These are phyloP conservation scores for Rhaphigaster nebulosa DNA, from an alignment of 2,888 invertebrate species.

Conservation along the genomic window DNA sequence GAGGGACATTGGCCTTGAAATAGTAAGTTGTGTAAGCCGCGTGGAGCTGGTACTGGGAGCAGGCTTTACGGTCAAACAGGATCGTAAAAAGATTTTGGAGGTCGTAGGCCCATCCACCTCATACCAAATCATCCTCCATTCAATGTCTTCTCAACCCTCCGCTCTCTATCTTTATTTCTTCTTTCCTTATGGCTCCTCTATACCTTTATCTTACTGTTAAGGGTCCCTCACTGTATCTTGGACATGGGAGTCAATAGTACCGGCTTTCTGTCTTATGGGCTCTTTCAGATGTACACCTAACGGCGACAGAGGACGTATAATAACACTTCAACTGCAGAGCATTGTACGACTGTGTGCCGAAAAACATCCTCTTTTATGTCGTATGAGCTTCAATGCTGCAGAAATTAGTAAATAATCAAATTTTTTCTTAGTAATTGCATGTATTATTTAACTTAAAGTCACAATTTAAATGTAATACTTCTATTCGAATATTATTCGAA, in stretches of 20 bases:
- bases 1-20: constrained; percentile 51
- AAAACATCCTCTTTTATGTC: too few species aligned
- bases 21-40: constrained; percentile 53
- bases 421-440: too few species aligned
- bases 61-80: constrained; percentile 56
- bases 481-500: too few species aligned
- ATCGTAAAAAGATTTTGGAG: constrained; percentile 56
- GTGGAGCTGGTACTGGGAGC: background rate
- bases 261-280: background rate
- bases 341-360: too few species aligned
- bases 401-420: too few species aligned
- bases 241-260: background rate
- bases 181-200: constrained; percentile 2
- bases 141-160: constrained; percentile 35
- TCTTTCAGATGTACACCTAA: background rate
- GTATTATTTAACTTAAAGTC: too few species aligned
- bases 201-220: constrained; percentile 14
- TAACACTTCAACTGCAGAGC: background rate
- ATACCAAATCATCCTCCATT: constrained; percentile 9
- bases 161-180: constrained; percentile 30
- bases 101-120: background rate
- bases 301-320: background rate
- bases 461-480: too few species aligned
- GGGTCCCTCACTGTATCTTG: background rate
- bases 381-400: too few species aligned